A percentile compares a stretch with the other conserved stretches of the same genome.
phyloP scores from a whole-genome alignment of 2,888 invertebrate species.

The Kryphioiulus occultus region DNA sequence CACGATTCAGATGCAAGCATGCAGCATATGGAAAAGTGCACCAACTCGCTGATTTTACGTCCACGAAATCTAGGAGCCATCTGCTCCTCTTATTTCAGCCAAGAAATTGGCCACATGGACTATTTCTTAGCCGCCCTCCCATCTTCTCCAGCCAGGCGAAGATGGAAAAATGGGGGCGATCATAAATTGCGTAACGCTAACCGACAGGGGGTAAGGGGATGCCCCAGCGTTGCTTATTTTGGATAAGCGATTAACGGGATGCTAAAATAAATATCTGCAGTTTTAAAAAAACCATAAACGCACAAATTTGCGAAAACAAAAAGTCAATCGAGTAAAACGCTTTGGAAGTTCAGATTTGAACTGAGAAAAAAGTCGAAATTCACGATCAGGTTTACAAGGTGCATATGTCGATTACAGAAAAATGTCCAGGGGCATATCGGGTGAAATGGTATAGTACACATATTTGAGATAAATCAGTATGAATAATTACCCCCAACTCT shows the following conservation, averaged over 20 bases:
- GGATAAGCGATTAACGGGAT: neutral
- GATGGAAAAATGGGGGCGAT: neutral
- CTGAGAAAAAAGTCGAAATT: too few relatives aligned
- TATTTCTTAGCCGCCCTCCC: neutral
- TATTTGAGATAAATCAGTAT: too few relatives aligned
- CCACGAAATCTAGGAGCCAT: neutral
- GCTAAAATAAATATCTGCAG: neutral
- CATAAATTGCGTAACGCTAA: slow-evolving; percentile 2
- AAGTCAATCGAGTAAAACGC: too few relatives aligned
- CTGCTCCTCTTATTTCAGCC: slow-evolving; percentile 35
- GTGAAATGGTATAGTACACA: too few relatives aligned
- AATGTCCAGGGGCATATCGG: too few relatives aligned
- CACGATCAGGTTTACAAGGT: too few relatives aligned
- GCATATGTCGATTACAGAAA: too few relatives aligned
- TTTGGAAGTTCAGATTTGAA: too few relatives aligned
- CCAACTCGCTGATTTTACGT: neutral
- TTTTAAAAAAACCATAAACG: neutral
- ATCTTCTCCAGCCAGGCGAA: neutral
- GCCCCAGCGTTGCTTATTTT: neutral
- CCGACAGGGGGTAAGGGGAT: neutral
- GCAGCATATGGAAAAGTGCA: slow-evolving; percentile 2
- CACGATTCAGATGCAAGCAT: neutral
- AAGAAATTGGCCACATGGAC: neutral
- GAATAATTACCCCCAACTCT: too few relatives aligned
- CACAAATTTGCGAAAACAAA: neutral